Evolutionary conservation across 1,140 invertebrate species (phyloP).

Genomic region (Ceratina japonica): DNA sequence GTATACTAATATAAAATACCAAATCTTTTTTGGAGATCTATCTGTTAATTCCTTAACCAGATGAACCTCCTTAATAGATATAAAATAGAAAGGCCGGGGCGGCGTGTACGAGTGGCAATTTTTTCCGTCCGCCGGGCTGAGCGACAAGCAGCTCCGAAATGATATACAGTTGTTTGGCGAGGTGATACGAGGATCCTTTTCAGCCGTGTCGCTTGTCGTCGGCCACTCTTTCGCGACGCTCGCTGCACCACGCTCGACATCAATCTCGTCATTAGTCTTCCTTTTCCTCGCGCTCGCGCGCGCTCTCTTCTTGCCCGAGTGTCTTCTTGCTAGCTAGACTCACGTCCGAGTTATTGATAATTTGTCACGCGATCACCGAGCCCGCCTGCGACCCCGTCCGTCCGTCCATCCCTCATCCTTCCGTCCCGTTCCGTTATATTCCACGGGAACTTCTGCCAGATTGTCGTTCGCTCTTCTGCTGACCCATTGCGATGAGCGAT

Average conservation of each 20-base stretch:
- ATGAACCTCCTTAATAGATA: too few species aligned
- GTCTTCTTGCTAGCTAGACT: conserved; percentile 59
- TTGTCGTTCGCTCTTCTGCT: conserved; percentile 43
- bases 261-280: conserved; percentile 72
- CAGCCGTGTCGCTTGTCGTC: conserved; percentile 52
- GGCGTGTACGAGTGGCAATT: neutral
- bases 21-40: too few species aligned
- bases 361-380: conserved; percentile 65
- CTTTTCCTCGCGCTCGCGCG: conserved; percentile 54
- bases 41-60: too few species aligned
- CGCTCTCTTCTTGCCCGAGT: conserved; percentile 61
- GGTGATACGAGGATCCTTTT: conserved; percentile 47
- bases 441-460: conserved; percentile 44
- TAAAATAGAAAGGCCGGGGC: neutral
- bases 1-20: too few species aligned
- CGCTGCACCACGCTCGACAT: conserved; percentile 54
- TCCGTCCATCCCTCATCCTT: conserved; percentile 58
- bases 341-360: conserved; percentile 67
- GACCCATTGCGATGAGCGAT: conserved; percentile 41
- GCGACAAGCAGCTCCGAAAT: conserved; percentile 20
- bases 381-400: conserved; percentile 17
- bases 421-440: conserved; percentile 53
- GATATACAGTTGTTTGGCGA: conserved; percentile 53
- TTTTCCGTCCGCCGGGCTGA: neutral
- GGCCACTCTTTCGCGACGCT: conserved; percentile 56